These are phyloP conservation scores for Listronotus oregonensis DNA, from an alignment of 1,140 invertebrate genomes.

Conservation along the genomic window DNA sequence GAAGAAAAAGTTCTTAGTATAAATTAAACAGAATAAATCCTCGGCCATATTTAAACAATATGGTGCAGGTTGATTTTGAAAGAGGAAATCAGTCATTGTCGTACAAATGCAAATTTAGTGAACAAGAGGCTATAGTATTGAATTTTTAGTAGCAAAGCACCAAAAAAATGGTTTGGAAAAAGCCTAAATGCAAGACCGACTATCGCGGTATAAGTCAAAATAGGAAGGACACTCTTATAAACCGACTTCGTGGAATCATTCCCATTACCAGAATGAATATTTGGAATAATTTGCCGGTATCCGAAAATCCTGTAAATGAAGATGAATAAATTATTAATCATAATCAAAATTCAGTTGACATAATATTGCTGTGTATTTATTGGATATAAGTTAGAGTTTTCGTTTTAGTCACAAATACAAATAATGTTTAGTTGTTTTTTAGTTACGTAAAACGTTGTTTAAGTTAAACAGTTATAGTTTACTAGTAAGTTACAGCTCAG, in stretches of 20 bases:
- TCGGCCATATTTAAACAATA: slow-evolving; percentile 1
- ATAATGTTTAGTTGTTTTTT: not conserved
- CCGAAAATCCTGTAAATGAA: no score
- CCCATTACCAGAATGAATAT: no score
- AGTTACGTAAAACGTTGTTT: not conserved
- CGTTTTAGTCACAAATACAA: not conserved
- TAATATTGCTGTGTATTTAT: not conserved
- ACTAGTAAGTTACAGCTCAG: no score
- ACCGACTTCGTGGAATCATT: no score
- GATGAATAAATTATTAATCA: not conserved
- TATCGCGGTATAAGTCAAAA: not conserved
- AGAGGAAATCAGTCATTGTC: not conserved
- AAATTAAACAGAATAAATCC: slow-evolving; percentile 5
- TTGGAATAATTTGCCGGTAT: no score
- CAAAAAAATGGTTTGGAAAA: no score
- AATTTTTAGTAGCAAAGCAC: no score
- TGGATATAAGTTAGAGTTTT: not conserved
- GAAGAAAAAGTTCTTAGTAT: slow-evolving; percentile 2
- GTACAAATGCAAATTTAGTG: no score
- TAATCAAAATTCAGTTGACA: not conserved
- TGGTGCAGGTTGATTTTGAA: slow-evolving; percentile 1
- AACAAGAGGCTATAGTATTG: no score
- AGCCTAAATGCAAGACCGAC: slow-evolving; percentile 1
- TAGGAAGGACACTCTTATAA: no score
- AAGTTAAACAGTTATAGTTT: not conserved